Evolutionary conservation across 2,888 invertebrate genomes (phyloP).

Genomic region (Unio pictorum): DNA sequence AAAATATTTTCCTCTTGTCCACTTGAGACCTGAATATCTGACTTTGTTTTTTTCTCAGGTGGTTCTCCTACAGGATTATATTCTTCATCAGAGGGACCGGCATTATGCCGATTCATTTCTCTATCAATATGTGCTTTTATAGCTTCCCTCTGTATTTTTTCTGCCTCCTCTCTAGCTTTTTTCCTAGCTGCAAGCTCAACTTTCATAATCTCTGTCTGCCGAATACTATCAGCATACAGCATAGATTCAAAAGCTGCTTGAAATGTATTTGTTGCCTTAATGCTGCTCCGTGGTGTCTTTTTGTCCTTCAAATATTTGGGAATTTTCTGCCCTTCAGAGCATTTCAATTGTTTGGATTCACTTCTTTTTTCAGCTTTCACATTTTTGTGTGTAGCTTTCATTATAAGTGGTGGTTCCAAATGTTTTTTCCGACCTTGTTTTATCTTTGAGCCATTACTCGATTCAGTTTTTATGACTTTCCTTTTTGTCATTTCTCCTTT

Average conservation of each 20-base stretch:
- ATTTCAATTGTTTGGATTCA: slow-evolving; percentile 2
- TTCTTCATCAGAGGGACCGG: not conserved
- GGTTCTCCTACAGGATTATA: too few species aligned
- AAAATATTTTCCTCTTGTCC: too few species aligned
- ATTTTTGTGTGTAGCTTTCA: not conserved
- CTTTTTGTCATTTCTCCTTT: slow-evolving; percentile 12
- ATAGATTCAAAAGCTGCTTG: slow-evolving; percentile 34
- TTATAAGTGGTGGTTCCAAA: not conserved
- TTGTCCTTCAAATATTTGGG: slow-evolving; percentile 32
- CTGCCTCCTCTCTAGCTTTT: not conserved
- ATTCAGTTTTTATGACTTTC: not conserved
- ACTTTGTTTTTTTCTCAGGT: too few species aligned
- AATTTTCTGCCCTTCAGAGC: slow-evolving; percentile 8
- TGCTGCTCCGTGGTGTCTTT: slow-evolving; percentile 12
- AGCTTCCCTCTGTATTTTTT: slow-evolving; percentile 5
- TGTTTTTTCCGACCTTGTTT: slow-evolving; percentile 2
- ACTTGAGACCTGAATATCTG: too few species aligned
- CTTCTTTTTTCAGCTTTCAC: not conserved
- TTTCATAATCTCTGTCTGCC: too few species aligned
- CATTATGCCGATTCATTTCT: too few species aligned
- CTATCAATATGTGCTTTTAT: slow-evolving; percentile 17
- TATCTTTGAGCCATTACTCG: not conserved
- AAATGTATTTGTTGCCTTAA: slow-evolving; percentile 21
- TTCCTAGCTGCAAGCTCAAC: not conserved
- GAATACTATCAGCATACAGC: slow-evolving; percentile 7